A percentile compares a stretch with the other conserved stretches of the same genome.
Conservation (phyloP, 2,888 invertebrate species). For the Euclidia mi region DNA sequence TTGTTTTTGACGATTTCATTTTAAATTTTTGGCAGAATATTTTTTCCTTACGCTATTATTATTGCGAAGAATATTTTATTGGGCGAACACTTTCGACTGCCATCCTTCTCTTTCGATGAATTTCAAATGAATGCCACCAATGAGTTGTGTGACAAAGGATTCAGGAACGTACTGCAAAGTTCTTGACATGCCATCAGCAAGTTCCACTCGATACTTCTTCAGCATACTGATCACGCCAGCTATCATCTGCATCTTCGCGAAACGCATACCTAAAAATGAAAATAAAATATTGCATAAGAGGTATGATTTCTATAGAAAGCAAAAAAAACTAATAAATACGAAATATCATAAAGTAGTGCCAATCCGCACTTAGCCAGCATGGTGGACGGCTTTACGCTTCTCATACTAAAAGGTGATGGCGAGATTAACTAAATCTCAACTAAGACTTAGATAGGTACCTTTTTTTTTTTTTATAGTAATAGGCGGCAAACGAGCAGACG, state of each 20-base stretch:
- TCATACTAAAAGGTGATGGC: no score
- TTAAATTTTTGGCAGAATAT: no score
- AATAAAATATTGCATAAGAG: background rate
- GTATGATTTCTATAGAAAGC: no score
- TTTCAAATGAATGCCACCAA: slow-evolving; percentile 45
- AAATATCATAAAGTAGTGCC: no score
- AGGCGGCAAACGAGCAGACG: no score
- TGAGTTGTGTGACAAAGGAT: slow-evolving; percentile 33
- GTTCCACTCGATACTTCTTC: slow-evolving; percentile 59
- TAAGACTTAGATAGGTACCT: no score
- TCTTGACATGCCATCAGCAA: slow-evolving; percentile 55
- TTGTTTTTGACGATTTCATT: no score
- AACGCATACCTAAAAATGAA: slow-evolving; percentile 52
- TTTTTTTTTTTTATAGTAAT: no score
- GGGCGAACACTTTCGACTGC: slow-evolving; percentile 41
- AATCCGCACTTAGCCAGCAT: no score
- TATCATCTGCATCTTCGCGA: slow-evolving; percentile 69
- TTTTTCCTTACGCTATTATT: background rate
- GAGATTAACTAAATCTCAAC: no score
- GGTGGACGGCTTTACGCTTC: no score
- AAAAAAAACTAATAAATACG: no score
- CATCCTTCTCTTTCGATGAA: slow-evolving; percentile 24
- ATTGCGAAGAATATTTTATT: slow-evolving; percentile 1
- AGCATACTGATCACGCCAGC: slow-evolving; percentile 64
- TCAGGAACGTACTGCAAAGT: slow-evolving; percentile 34